Evolutionary conservation across 2,888 invertebrate species (phyloP).

Genomic region (Eristalinus sepulchralis): DNA sequence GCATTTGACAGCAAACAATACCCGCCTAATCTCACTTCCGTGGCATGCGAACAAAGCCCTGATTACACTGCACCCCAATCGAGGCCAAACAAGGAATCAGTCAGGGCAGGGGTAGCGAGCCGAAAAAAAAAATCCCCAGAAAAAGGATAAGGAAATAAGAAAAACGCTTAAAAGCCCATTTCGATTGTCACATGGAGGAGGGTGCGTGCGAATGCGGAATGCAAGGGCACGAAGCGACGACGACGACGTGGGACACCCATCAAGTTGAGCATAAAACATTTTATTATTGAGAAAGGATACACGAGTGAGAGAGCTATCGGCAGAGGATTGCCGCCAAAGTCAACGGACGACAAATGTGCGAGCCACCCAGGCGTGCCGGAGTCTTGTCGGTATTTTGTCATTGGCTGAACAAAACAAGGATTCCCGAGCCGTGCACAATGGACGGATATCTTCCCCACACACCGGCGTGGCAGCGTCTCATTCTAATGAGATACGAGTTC

Average conservation of each 20-base stretch:
- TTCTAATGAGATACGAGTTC: conserved; percentile 60
- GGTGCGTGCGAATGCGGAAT: conserved; percentile 57
- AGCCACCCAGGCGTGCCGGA: conserved; percentile 34
- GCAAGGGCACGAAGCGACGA: not conserved
- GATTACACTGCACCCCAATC: conserved; percentile 47
- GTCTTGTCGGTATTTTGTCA: conserved; percentile 52
- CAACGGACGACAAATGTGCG: conserved; percentile 41
- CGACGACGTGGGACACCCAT: conserved; percentile 24
- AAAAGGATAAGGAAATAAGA: conserved; percentile 68
- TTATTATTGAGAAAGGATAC: conserved; percentile 60
- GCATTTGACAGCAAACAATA: conserved; percentile 70
- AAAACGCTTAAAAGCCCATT: conserved; percentile 72
- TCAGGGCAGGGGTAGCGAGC: not conserved
- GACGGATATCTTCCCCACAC: conserved; percentile 37
- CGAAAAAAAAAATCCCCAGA: conserved; percentile 11
- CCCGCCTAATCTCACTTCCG: conserved; percentile 72
- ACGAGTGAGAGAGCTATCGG: not conserved
- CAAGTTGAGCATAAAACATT: conserved; percentile 67
- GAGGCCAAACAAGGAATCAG: not conserved
- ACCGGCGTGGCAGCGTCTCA: conserved; percentile 37
- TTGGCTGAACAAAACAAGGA: conserved; percentile 62
- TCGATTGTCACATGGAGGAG: conserved; percentile 57
- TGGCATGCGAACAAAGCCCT: conserved; percentile 68
- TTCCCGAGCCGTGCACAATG: conserved; percentile 27
- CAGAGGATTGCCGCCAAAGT: conserved; percentile 12